phyloP scores from a whole-genome alignment of 1,140 invertebrate species.

The Anoplophora glabripennis region DNA sequence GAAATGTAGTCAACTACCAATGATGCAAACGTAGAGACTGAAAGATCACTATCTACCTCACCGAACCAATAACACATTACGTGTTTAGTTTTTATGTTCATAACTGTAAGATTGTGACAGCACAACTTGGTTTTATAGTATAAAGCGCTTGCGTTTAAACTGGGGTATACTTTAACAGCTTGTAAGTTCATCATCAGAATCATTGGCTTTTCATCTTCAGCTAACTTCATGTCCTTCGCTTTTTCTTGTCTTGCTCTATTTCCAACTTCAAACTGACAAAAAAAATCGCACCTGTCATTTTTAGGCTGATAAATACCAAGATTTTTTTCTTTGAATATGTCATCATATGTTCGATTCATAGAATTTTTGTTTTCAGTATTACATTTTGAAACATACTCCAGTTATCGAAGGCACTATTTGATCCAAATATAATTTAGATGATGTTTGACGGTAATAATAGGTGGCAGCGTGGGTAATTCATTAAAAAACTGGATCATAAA shows the following conservation, averaged over 20 bases:
- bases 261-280: neutral
- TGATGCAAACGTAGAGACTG: neutral
- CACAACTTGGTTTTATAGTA: constrained; percentile 1
- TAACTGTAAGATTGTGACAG: neutral
- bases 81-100: neutral
- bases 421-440: neutral
- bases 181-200: neutral
- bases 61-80: neutral
- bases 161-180: neutral
- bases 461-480: neutral
- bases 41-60: neutral
- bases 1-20: neutral
- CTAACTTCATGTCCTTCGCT: neutral
- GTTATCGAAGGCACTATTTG: neutral
- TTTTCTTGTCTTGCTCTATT: constrained; percentile 1
- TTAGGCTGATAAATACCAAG: neutral
- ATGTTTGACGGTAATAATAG: neutral
- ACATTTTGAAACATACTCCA: neutral
- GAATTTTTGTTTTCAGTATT: neutral
- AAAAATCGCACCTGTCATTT: too few species aligned
- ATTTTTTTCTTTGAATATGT: neutral
- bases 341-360: neutral
- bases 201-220: neutral
- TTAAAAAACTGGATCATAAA: neutral
- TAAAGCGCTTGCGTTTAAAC: neutral